Evolutionary conservation across 2,888 invertebrate genomes (phyloP).

Genomic region (Tipula vernalis): DNA sequence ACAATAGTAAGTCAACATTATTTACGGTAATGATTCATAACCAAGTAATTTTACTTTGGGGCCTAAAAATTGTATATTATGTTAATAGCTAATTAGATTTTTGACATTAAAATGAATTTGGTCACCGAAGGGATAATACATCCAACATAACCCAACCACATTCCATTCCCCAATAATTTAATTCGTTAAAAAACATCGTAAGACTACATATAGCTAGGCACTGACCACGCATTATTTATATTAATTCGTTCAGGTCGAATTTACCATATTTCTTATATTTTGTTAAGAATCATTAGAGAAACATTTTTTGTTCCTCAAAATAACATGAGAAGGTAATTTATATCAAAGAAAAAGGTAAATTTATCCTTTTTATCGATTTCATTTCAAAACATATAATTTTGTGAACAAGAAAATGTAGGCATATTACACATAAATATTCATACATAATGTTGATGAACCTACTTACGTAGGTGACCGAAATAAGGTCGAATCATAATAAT

Average conservation of each 20-base stretch:
- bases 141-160: not conserved
- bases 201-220: not conserved
- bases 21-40: no score
- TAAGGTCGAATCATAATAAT: not conserved
- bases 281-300: not conserved
- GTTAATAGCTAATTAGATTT: no score
- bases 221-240: not conserved
- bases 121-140: not conserved
- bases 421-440: not conserved
- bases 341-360: not conserved
- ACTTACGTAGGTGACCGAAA: not conserved
- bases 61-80: no score
- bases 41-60: no score
- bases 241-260: not conserved
- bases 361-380: not conserved
- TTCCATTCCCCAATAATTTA: not conserved
- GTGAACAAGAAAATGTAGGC: not conserved
- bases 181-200: not conserved
- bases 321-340: not conserved
- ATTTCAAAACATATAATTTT: not conserved
- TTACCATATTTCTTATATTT: not conserved
- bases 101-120: not conserved
- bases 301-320: not conserved
- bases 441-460: not conserved
- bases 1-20: no score